phyloP scores from a whole-genome alignment of 2,888 invertebrate genomes.

The Resseliella maxima region DNA sequence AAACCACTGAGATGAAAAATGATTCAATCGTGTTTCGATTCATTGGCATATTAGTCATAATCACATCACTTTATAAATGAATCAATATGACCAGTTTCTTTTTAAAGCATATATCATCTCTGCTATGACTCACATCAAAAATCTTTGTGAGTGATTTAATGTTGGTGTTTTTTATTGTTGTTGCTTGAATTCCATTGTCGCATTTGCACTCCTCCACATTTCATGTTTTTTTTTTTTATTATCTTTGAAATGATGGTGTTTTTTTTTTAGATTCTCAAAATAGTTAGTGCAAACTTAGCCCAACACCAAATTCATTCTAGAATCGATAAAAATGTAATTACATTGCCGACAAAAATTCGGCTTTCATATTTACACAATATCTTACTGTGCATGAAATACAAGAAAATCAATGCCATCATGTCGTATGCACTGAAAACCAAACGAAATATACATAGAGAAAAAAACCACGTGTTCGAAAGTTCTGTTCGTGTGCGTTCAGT shows the following conservation, averaged over 20 bases:
- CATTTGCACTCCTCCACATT: slow-evolving; percentile 5
- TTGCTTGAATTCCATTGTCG: background rate
- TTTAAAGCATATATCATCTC: too few species aligned
- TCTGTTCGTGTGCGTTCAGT: background rate
- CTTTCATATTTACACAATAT: too few species aligned
- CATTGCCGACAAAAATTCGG: too few species aligned
- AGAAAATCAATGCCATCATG: too few species aligned
- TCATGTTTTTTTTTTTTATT: background rate
- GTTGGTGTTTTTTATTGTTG: background rate
- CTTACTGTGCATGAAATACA: too few species aligned
- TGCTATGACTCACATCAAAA: background rate
- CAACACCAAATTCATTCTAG: too few species aligned
- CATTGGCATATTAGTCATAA: background rate
- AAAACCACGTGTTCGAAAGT: background rate
- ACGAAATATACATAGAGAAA: background rate
- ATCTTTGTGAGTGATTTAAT: background rate
- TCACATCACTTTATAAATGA: background rate
- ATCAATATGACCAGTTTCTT: background rate
- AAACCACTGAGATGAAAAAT: background rate
- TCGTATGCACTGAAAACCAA: background rate
- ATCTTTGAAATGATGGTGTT: too few species aligned
- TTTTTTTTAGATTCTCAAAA: background rate
- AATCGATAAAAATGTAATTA: too few species aligned
- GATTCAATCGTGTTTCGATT: background rate
- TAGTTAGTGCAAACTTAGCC: too few species aligned